Conservation (phyloP, 2,797 vertebrate species). For the Avahi laniger region DNA sequence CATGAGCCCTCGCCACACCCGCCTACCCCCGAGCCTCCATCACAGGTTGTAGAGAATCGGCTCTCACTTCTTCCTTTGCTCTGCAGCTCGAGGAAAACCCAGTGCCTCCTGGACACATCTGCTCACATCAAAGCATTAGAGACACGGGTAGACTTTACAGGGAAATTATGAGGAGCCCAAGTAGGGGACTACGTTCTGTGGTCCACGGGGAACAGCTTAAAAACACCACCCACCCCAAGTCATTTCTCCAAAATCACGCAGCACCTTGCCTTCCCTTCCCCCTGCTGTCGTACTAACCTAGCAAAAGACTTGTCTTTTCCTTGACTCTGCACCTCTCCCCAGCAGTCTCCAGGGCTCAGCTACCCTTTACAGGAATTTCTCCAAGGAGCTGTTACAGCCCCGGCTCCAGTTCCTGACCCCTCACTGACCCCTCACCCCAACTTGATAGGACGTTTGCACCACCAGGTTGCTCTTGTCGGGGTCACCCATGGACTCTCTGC, state of each 20-base stretch:
- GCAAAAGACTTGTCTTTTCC: not conserved
- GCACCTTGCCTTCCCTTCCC: not conserved
- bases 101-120: not conserved
- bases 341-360: not conserved
- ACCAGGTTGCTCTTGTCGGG: not conserved
- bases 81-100: not conserved
- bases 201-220: not conserved
- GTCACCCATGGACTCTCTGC: not conserved
- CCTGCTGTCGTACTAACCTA: not conserved
- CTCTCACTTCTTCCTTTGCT: not conserved
- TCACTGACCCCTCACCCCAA: not conserved
- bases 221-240: not conserved
- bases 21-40: not conserved
- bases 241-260: not conserved
- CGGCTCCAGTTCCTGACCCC: not conserved
- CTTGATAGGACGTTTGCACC: not conserved
- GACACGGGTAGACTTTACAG: accelerated
- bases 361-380: not conserved
- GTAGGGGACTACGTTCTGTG: accelerated
- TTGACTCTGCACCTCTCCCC: not conserved
- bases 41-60: not conserved
- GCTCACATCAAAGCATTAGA: not conserved
- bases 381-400: not conserved
- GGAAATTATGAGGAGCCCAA: not conserved
- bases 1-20: accelerated